Evolutionary conservation across 2,797 vertebrate species (phyloP).

Genomic region (Orestias chungarensis): DNA sequence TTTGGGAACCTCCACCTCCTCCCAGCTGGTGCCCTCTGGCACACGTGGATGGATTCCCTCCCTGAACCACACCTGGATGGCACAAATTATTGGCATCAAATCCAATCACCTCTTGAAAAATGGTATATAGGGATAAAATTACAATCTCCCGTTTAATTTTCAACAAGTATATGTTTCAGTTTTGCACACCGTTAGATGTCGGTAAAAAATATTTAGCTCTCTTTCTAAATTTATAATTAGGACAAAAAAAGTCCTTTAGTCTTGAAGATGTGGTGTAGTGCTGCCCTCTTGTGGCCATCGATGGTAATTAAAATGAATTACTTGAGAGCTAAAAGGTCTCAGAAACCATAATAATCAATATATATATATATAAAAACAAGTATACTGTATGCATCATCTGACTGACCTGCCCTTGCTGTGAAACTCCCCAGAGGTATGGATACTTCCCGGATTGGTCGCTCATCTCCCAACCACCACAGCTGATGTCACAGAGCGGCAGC

Average conservation of each 20-base stretch:
- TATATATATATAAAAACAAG: not conserved
- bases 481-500: constrained; percentile 93
- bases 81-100: not conserved
- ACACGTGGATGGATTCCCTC: constrained; percentile 89
- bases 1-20: constrained; percentile 84
- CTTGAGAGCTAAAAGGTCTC: not conserved
- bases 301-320: not conserved
- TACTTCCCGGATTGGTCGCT: constrained; percentile 87
- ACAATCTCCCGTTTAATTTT: not conserved
- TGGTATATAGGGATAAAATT: not conserved
- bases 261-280: constrained; percentile 22
- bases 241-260: not conserved
- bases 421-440: constrained; percentile 92
- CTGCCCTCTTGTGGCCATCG: constrained; percentile 70
- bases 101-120: not conserved
- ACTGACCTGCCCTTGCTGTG: constrained; percentile 93
- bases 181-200: not conserved
- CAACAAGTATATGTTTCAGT: not conserved
- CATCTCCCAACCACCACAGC: constrained; percentile 93
- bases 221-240: not conserved
- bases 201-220: not conserved
- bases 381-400: too few species aligned
- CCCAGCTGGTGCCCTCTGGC: constrained; percentile 92
- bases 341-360: not conserved
- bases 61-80: constrained; percentile 91